These are phyloP conservation scores for Diorhabda elongata DNA, from an alignment of 1,140 invertebrate genomes.

Conservation along the genomic window DNA sequence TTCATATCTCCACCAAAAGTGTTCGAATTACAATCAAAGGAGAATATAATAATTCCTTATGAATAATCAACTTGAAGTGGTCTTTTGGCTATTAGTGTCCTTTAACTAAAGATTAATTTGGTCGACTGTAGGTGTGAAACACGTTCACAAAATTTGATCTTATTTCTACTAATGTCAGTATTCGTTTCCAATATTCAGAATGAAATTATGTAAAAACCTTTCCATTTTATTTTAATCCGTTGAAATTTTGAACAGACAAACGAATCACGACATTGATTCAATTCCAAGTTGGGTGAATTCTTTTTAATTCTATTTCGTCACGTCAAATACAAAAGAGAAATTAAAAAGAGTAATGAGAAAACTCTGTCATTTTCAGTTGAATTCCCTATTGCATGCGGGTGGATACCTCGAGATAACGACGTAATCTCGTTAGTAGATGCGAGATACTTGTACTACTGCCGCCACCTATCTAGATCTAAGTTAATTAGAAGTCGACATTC, in stretches of 20 bases:
- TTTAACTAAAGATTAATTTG: too few relatives aligned
- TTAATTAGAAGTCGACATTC: slow-evolving; percentile 44
- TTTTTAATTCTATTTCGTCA: background rate
- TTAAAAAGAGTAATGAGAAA: background rate
- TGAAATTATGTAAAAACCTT: too few relatives aligned
- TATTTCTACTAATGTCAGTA: too few relatives aligned
- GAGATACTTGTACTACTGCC: slow-evolving; percentile 39
- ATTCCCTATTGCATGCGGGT: background rate
- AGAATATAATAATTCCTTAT: too few relatives aligned
- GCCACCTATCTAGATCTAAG: slow-evolving; percentile 43
- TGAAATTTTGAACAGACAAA: background rate
- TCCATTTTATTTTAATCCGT: background rate
- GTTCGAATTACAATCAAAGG: too few relatives aligned
- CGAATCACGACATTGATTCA: background rate
- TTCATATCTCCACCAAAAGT: too few relatives aligned
- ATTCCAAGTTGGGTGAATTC: background rate
- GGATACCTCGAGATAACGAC: slow-evolving; percentile 23
- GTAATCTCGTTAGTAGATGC: slow-evolving; percentile 41
- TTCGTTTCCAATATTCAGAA: too few relatives aligned
- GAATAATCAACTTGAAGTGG: too few relatives aligned
- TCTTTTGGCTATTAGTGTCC: too few relatives aligned
- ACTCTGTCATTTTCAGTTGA: background rate
- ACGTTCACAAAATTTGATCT: too few relatives aligned
- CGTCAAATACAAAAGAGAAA: background rate
- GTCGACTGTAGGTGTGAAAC: too few relatives aligned